Conservation (phyloP, 2,797 vertebrate genomes). For the Pseudochirops corinnae region DNA sequence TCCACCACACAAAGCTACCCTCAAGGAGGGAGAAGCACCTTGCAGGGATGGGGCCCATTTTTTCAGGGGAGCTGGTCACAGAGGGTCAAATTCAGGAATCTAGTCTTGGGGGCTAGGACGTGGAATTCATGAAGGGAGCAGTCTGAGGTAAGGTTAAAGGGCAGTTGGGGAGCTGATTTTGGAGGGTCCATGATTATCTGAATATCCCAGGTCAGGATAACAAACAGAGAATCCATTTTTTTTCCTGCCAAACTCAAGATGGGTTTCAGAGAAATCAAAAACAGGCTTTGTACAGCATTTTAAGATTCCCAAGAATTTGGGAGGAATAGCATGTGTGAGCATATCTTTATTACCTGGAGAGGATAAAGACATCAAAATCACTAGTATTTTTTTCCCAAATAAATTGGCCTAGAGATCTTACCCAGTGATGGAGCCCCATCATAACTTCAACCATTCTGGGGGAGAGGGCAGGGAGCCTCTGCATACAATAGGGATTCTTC, state of each 20-base stretch:
- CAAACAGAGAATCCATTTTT: neutral
- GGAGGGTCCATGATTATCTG: neutral
- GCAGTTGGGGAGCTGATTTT: neutral
- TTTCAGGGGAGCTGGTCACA: neutral
- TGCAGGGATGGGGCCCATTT: neutral
- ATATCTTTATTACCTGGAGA: constrained; percentile 57
- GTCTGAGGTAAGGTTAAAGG: neutral
- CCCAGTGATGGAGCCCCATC: neutral
- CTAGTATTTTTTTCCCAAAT: constrained; percentile 41
- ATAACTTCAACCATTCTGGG: neutral
- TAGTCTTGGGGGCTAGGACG: neutral
- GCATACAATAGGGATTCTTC: constrained; percentile 9
- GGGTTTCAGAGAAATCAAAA: neutral
- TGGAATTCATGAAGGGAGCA: neutral
- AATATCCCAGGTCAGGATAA: neutral
- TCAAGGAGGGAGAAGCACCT: neutral
- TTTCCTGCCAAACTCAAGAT: neutral
- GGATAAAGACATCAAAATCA: constrained; percentile 20
- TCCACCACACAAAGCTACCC: neutral
- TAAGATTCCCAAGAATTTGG: constrained; percentile 10
- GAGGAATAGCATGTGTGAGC: neutral
- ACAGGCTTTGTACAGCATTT: neutral
- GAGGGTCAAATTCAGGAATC: neutral
- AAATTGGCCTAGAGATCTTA: constrained; percentile 3
- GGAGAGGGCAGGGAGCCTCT: neutral